A percentile compares a stretch with the other conserved stretches of the same genome.
Evolutionary conservation across 2,888 invertebrate species (phyloP).

Genomic region (Netelia virgata): DNA sequence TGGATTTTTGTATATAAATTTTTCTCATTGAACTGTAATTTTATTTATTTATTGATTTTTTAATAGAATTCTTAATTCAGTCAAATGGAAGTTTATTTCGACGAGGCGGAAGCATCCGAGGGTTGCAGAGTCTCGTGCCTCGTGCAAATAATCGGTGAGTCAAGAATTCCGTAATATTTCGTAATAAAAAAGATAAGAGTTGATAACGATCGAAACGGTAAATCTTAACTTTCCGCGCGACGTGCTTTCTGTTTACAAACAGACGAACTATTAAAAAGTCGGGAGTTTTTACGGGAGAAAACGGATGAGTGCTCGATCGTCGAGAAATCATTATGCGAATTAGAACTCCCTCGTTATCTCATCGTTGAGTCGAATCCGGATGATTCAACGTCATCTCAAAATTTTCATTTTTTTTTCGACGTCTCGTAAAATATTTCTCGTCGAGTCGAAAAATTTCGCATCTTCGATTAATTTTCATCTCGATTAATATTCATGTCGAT

Average conservation of each 20-base stretch:
- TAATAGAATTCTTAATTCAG: slow-evolving; percentile 6
- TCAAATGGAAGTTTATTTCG: slow-evolving; percentile 56
- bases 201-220: slow-evolving; percentile 25
- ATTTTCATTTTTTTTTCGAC: neutral
- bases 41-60: neutral
- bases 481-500: too few relatives aligned
- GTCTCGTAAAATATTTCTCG: neutral
- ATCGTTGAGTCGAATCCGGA: too few relatives aligned
- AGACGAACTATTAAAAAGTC: slow-evolving; percentile 11
- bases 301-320: neutral
- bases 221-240: neutral
- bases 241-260: slow-evolving; percentile 38
- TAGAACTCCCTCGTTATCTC: neutral
- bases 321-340: neutral
- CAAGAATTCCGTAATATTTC: slow-evolving; percentile 8
- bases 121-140: slow-evolving; percentile 34
- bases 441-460: too few relatives aligned
- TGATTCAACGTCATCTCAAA: too few relatives aligned
- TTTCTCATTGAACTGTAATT: neutral
- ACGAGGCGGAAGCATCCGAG: slow-evolving; percentile 27
- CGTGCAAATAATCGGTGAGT: slow-evolving; percentile 58
- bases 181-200: neutral
- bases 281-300: neutral
- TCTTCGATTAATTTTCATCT: too few relatives aligned
- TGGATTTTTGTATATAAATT: neutral